Evolutionary conservation across 2,888 invertebrate genomes (phyloP), one percentile per base, ranked within the genome.

Genomic region (Orgyia antiqua): DNA sequence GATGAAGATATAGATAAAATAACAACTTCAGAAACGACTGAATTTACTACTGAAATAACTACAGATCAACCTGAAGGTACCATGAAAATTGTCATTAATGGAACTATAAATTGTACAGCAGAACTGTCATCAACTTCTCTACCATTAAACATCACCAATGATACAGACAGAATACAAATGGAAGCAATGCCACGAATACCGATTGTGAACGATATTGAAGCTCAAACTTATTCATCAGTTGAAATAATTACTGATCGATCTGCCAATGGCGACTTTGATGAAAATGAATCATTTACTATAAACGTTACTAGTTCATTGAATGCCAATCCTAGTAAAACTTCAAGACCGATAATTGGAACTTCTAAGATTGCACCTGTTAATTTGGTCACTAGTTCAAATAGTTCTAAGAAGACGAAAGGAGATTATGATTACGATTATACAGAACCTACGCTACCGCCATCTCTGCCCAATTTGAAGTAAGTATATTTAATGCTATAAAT

Each of bases 391-490:
- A 40, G 74, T 68, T 33, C 87, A 63, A 77, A 88, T 71, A 47
- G 75, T 78, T 87, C 77, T 38, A 88, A 82, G 55, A 89, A 87
- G 51, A 88, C 83, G 1, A 89, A 89, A 45, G 88, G 87, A 30
- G 89, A 89, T 44, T 89, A 90, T 44, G 91, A 92, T 50, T 92
- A 91, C 54, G 93, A 93, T 58, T 93, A 92, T 56, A 88, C 84
- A 29, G 89, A 90, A 45, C 91, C 91, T 0, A 92, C 93, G 0
- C 64, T 94, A 33, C 94, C 94, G 1, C 94, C 94, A n/a, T 94
- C 94, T 6, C 68, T 94, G 33, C 94, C 94, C 0, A 94, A 94
- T 72, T 82, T 94, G 28, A 90, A 91, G 92, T 92, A 82, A 83
- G 76, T 45, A 24, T 13, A 10, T 26, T 3, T n/a, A 20, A 20